phyloP scores from a whole-genome alignment of 2,888 invertebrate species.

The Anthrax anthrax region DNA sequence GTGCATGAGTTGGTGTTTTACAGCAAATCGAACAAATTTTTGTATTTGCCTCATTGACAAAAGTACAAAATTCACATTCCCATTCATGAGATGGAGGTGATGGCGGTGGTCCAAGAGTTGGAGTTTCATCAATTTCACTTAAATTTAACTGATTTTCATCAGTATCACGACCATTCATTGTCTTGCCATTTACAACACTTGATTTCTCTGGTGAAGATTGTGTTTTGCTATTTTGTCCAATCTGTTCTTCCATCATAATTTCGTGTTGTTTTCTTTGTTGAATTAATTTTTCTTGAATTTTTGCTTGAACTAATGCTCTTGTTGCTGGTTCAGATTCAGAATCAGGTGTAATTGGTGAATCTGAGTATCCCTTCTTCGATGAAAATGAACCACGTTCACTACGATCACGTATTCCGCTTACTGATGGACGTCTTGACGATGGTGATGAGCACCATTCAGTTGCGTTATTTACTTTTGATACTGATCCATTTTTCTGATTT shows the following conservation, averaged over 20 bases:
- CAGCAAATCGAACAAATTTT: constrained; percentile 76
- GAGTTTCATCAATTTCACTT: constrained; percentile 10
- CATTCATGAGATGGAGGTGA: constrained; percentile 47
- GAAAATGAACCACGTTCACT: constrained; percentile 13
- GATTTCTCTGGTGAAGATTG: no score
- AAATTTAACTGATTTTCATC: background rate
- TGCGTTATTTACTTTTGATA: background rate
- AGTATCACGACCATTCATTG: background rate
- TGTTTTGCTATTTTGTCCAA: constrained; percentile 5
- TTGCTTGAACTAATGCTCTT: constrained; percentile 31
- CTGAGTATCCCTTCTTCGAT: constrained; percentile 23
- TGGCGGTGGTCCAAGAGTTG: constrained; percentile 33
- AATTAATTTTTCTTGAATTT: constrained; percentile 30
- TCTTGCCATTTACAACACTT: background rate
- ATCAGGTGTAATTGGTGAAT: constrained; percentile 23
- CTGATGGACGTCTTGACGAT: constrained; percentile 13
- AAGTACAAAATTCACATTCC: constrained; percentile 86
- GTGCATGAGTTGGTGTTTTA: constrained; percentile 49
- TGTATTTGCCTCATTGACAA: constrained; percentile 64
- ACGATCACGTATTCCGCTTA: constrained; percentile 6
- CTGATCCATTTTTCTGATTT: background rate
- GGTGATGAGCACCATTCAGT: background rate
- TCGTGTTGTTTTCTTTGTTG: constrained; percentile 5
- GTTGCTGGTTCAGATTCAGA: constrained; percentile 28
- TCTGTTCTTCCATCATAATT: background rate